Conservation (phyloP, 2,797 vertebrate species). For the Sebastes reedi region DNA sequence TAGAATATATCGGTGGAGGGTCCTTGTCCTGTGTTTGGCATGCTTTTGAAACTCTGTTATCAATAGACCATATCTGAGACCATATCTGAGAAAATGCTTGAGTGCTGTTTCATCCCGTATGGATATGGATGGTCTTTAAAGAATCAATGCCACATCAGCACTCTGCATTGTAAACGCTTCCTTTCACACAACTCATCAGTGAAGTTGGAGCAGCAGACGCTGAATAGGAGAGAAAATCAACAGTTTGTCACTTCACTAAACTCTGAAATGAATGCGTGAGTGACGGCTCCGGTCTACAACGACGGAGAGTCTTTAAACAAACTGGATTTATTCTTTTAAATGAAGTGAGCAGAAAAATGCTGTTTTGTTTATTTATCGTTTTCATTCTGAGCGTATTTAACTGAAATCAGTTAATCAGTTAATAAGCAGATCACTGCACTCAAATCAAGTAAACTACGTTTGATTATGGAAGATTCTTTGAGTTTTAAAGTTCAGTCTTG, state of each 20-base stretch:
- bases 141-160: slow-evolving; percentile 36
- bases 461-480: background rate
- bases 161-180: slow-evolving; percentile 36
- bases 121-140: slow-evolving; percentile 28
- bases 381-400: background rate
- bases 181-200: slow-evolving; percentile 22
- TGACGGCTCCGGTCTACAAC: slow-evolving; percentile 7
- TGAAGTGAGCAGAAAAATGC: background rate
- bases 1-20: slow-evolving; percentile 20
- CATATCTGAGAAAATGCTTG: background rate
- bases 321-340: background rate
- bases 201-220: background rate
- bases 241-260: background rate
- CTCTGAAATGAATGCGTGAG: background rate
- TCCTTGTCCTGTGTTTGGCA: slow-evolving; percentile 27
- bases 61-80: slow-evolving; percentile 48
- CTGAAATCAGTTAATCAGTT: background rate
- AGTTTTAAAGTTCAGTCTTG: background rate
- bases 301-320: background rate
- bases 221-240: slow-evolving; percentile 29
- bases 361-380: background rate
- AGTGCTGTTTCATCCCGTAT: slow-evolving; percentile 24
- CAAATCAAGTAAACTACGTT: background rate
- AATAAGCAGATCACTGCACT: background rate
- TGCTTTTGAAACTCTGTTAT: slow-evolving; percentile 49